Percentiles rank a stretch among this genome's conserved stretches.
phyloP scores from a whole-genome alignment of 1,140 invertebrate species.

The Aporrectodea caliginosa region DNA sequence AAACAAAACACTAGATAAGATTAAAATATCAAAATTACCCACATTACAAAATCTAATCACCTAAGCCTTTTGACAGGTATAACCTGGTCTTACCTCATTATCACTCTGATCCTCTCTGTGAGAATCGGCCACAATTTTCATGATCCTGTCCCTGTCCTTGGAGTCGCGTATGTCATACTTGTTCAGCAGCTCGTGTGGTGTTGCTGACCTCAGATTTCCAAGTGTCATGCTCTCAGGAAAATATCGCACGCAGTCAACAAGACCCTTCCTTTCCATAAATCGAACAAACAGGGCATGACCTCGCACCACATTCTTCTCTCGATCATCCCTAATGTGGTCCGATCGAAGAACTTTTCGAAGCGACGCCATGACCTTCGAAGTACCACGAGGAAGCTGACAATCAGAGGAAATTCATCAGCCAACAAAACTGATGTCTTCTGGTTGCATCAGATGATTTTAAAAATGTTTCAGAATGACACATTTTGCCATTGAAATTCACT shows the following conservation, averaged over 20 bases:
- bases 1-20: too few relatives aligned
- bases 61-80: too few relatives aligned
- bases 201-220: constrained; percentile 42
- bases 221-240: constrained; percentile 50
- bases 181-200: constrained; percentile 17
- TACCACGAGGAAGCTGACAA: background rate
- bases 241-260: constrained; percentile 43
- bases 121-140: constrained; percentile 22
- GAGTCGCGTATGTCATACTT: constrained; percentile 27
- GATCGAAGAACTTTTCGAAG: background rate
- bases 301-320: constrained; percentile 25
- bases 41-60: too few relatives aligned
- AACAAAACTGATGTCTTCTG: too few relatives aligned
- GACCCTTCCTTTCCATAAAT: constrained; percentile 43
- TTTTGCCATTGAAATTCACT: too few relatives aligned
- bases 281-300: constrained; percentile 42
- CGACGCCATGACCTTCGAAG: background rate
- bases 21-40: too few relatives aligned
- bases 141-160: constrained; percentile 26
- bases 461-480: too few relatives aligned
- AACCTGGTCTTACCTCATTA: constrained; percentile 10
- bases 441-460: too few relatives aligned
- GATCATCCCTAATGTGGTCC: constrained; percentile 12
- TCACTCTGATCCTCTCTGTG: constrained; percentile 31
- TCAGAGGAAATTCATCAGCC: background rate